Base-by-base conservation (phyloP, 2,797 vertebrate genomes). In the Hyperoplus lanceolatus region DNA sequence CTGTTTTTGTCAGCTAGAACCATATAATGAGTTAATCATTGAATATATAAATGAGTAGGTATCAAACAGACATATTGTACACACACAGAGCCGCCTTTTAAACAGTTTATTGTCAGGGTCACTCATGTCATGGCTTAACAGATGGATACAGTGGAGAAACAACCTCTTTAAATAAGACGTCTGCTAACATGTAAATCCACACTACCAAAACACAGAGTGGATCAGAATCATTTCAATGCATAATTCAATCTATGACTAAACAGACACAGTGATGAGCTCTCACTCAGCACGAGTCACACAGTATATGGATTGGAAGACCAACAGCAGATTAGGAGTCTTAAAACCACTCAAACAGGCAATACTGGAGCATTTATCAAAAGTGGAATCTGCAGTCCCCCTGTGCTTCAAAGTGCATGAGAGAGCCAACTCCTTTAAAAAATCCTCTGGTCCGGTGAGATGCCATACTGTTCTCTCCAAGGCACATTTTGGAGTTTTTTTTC, bases 381-480 rank as follows among this genome's bases (percentile, higher is more conserved):
- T 68, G 75, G 53, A 54, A 29, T 75, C 65, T 84, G 68, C 73
- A 66, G 81, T 62, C 72, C 9, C 72, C 9, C 70, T 79, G 86
- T 84, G 86, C 84, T 86, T 84, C 77, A 83, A 82, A 84, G 83
- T 89, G 77, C 74, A 79, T 54, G 77, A 81, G 77, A 83, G 71
- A 50, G 5, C 54, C 45, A 29, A 59, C 72, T 61, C 73, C 54
- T 61, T 70, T 6, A 29, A 58, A 66, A 67, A 73, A 53, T 64
- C 74, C 16, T 60, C 75, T n/a, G 64, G 36, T 36, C 45, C 65
- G 50, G 67, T 64, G 70, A 84, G 74, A 78, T 75, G 73, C 66
- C 55, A 43, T 10, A 56, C 65, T 5, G 13, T 79, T 70, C 75
- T 81, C 73, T 77, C 77, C 84, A 95, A 94, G 94, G 94, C 94